These are phyloP conservation scores for Poecilia latipinna DNA, from an alignment of 2,113 vertebrate species.

Conservation along the genomic window DNA sequence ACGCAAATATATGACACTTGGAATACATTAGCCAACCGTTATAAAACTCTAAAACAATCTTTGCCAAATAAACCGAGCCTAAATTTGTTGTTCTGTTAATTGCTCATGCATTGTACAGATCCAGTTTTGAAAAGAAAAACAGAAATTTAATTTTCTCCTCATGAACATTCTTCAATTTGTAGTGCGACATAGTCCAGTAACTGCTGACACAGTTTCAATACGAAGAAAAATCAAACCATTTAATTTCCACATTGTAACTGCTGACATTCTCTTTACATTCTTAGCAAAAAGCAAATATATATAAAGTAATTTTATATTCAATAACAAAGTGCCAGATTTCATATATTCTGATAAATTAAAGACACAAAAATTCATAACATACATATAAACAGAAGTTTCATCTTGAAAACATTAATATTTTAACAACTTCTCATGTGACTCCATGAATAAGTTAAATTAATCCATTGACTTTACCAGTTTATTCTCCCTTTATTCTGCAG, in stretches of 20 bases:
- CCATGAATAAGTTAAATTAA: constrained; percentile 20
- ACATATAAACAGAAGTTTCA: constrained; percentile 69
- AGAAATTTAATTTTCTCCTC: neutral
- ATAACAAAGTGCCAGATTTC: constrained; percentile 74
- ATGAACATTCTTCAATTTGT: constrained; percentile 10
- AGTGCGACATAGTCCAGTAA: constrained; percentile 8
- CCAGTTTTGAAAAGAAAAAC: neutral
- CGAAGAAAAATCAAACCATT: neutral
- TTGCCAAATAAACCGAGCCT: too few species aligned
- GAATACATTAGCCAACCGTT: too few species aligned
- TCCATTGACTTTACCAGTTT: neutral
- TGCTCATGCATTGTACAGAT: neutral
- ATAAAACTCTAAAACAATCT: too few species aligned
- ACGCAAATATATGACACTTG: too few species aligned
- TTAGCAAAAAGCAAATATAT: constrained; percentile 36
- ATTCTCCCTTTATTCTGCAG: neutral
- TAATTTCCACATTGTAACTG: neutral
- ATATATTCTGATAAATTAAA: constrained; percentile 76
- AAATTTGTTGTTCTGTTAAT: neutral
- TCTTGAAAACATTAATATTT: constrained; percentile 43
- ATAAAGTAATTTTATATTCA: constrained; percentile 31
- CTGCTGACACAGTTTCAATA: constrained; percentile 16
- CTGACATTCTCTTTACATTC: constrained; percentile 11
- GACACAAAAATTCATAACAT: constrained; percentile 62
- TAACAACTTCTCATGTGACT: constrained; percentile 21